phyloP scores from a whole-genome alignment of 2,113 vertebrate genomes.

The Mixornis gularis region DNA sequence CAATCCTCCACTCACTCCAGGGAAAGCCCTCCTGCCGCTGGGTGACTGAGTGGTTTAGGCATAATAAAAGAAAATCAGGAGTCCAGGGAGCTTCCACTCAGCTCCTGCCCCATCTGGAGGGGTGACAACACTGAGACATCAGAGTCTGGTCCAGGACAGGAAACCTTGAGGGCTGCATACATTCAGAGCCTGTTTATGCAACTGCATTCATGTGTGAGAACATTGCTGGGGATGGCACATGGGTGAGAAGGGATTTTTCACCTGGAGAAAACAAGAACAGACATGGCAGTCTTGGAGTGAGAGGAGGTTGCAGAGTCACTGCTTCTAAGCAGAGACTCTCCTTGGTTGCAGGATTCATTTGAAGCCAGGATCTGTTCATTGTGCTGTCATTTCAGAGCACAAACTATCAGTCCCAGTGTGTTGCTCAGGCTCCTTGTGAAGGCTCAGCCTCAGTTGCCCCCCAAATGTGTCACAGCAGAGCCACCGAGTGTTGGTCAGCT shows the following conservation, averaged over 20 bases:
- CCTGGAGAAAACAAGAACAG: neutral
- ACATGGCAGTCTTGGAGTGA: neutral
- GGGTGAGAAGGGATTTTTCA: neutral
- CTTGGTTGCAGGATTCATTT: neutral
- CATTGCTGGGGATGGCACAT: neutral
- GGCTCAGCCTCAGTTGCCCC: neutral
- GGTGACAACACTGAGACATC: neutral
- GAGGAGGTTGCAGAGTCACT: neutral
- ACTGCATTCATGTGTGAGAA: neutral
- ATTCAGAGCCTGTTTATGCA: neutral
- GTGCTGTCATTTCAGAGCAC: neutral
- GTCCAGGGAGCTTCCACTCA: neutral
- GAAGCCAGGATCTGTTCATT: neutral
- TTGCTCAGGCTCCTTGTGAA: neutral
- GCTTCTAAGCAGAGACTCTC: neutral
- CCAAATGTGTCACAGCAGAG: accelerated
- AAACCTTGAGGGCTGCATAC: neutral
- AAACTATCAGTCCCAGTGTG: neutral
- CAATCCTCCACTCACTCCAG: accelerated
- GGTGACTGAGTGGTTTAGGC: neutral
- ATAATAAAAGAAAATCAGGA: neutral
- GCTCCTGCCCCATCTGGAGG: neutral
- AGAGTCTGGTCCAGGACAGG: neutral
- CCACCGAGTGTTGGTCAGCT: accelerated
- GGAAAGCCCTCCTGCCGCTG: neutral